Conservation (phyloP, 2,113 vertebrate genomes). For the Pelmatolapia mariae region DNA sequence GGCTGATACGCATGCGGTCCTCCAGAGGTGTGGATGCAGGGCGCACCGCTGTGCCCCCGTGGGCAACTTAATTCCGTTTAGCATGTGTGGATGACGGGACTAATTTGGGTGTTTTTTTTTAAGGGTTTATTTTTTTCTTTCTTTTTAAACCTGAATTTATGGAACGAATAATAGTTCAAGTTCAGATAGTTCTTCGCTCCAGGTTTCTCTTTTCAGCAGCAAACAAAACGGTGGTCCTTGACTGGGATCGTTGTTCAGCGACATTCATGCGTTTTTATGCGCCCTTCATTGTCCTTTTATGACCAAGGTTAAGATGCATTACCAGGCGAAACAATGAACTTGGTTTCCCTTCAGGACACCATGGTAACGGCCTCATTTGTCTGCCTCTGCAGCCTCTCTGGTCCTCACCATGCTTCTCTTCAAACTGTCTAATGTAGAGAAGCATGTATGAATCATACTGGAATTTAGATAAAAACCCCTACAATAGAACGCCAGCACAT, state of each 20-base stretch:
- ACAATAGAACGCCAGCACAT: background rate
- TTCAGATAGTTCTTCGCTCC: background rate
- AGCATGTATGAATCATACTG: slow-evolving; percentile 16
- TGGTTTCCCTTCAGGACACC: background rate
- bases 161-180: background rate
- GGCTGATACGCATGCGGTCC: background rate
- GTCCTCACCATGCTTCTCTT: background rate
- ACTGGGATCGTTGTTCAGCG: background rate
- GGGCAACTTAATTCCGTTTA: background rate
- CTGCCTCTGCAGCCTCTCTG: background rate
- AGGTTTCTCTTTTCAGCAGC: background rate
- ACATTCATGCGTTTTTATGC: background rate
- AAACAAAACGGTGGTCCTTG: background rate
- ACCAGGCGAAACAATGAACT: background rate
- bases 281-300: background rate
- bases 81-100: background rate
- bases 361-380: slow-evolving; percentile 38
- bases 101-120: background rate
- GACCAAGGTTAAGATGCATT: background rate
- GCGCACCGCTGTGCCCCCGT: background rate
- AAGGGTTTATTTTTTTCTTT: background rate
- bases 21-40: background rate
- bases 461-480: background rate
- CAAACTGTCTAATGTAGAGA: slow-evolving; percentile 5
- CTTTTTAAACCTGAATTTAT: background rate